Base-by-base conservation (phyloP, 35 echinoderm and acorn worm genomes). In the Heliocidaris erythrogramma region DNA sequence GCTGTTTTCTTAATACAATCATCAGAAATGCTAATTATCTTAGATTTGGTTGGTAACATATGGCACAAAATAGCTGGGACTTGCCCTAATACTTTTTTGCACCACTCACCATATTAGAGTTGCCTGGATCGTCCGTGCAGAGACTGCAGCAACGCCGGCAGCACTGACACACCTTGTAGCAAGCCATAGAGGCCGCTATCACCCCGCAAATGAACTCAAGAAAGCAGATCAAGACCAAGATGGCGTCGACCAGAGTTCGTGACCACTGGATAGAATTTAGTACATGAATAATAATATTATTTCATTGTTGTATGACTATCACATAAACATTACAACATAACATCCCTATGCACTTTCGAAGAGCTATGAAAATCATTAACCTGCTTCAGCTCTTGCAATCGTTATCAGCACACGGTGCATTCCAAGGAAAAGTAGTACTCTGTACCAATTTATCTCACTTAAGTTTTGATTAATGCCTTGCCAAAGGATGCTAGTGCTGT, bases 151-250 rank as follows among this genome's bases (percentile, higher is more conserved):
- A 92, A 32, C 31, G 48, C 17, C 91, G 91, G 91, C 91, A 92
- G 7, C 91, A 92, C 31, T 30, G 17, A 13, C 91, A 92, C 13
- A 24, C 91, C 91, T 92, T 92, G 91, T 50, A 92, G 91, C 91
- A 92, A 13, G 91, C 49, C 91, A 92, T 59, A 30, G 91, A 92
- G 50, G 91, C 47, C 17, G 91, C 17, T 21, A 29, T 92, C 13
- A 59, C 49, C 47, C 49, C 91, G 49, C 91, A 92, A 48, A 13
- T 49, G 1, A 92, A 9, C 91, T 92, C 91, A 5, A 92, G 47
- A 2, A 92, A 50, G 91, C 0, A 92, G 4, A 92, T 27, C 17
- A 92, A 30, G 12, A 59, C 32, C 91, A 92, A 48, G 17, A 92
- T 3, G 11, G 6, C 48, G 14, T 92, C 47, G 11, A 92, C 13